Conservation (phyloP, 1,140 invertebrate species). For the Listronotus bonariensis region DNA sequence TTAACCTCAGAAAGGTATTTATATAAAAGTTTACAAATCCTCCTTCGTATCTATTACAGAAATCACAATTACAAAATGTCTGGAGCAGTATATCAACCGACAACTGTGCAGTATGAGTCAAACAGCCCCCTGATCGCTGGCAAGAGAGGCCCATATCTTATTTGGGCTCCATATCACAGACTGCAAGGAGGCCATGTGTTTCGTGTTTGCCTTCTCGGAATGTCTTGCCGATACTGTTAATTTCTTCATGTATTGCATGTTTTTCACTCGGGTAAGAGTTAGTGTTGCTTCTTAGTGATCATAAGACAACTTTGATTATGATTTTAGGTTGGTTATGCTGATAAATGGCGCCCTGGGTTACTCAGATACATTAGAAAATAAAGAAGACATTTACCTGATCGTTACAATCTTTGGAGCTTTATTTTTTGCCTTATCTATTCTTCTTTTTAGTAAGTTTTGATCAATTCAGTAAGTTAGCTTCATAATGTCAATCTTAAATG, state of each 20-base stretch:
- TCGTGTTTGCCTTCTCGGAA: constrained; percentile 45
- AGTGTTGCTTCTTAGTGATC: neutral
- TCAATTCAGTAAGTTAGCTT: neutral
- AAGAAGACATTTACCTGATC: constrained; percentile 45
- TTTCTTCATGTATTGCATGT: constrained; percentile 45
- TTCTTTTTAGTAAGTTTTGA: constrained; percentile 45
- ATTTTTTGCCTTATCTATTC: constrained; percentile 45
- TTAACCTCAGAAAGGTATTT: no score
- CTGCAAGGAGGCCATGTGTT: constrained; percentile 55
- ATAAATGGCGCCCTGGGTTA: constrained; percentile 50
- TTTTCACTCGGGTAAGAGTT: constrained; percentile 46
- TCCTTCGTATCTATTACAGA: constrained; percentile 17
- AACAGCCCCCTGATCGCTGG: constrained; percentile 55
- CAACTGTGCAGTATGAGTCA: constrained; percentile 70
- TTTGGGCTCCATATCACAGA: constrained; percentile 61
- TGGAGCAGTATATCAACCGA: constrained; percentile 72
- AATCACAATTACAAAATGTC: constrained; percentile 40
- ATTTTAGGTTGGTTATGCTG: constrained; percentile 47
- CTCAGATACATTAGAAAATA: constrained; percentile 42
- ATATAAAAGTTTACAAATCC: neutral
- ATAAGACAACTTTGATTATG: neutral
- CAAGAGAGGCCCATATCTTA: constrained; percentile 61
- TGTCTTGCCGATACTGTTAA: constrained; percentile 44
- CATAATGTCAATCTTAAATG: neutral
- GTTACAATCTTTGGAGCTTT: constrained; percentile 48